Evolutionary conservation across 2,888 invertebrate genomes (phyloP), one percentile per base, ranked within the genome.

Genomic region (Lysandra coridon): DNA sequence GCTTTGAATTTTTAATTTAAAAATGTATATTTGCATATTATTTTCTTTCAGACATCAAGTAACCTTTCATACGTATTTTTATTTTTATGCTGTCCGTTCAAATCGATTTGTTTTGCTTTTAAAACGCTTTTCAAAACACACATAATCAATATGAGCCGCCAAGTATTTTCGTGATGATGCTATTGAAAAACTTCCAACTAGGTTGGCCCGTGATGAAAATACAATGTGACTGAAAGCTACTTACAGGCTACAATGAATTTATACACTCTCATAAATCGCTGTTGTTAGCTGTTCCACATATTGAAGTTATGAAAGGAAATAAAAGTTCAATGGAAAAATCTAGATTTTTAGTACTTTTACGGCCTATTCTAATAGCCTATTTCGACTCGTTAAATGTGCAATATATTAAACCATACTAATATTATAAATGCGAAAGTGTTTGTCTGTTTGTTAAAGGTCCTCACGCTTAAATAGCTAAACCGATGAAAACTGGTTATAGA

Each of bases 181-280:
- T 69, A 37, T 69, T 69, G 69, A 74, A 74, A 74, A 74, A 44
- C 74, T 44, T 74, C 40, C 74, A 74, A 74, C 74, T 74, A 44
- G 40, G 44, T 74, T 74, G 23, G 74, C 12, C 37, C 14, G 69
- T 33, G 74, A 74, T 74, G 44, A 74, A 74, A 74, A 74, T 44
- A 74, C 74, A 74, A 74, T 74, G 74, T 74, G 74, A 69, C 69
- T 69, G 69, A 44, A 73, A 74, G 44, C 74, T 74, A 74, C 74
- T 74, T 74, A 44, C 74, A 44, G 74, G 40, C 74, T 74, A 74
- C 44, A 74, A 74, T 73, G 64, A 64, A 64, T 74, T 74, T 74
- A 74, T 73, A 44, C n/a, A 44, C 74, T 74, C 40, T 74, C 40
- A 74, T 74, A 74, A 44, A 44, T 74, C 74, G 74, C 74, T 23